These are phyloP conservation scores for Aldrovandia affinis DNA, from an alignment of 2,797 vertebrate species.

Conservation along the genomic window DNA sequence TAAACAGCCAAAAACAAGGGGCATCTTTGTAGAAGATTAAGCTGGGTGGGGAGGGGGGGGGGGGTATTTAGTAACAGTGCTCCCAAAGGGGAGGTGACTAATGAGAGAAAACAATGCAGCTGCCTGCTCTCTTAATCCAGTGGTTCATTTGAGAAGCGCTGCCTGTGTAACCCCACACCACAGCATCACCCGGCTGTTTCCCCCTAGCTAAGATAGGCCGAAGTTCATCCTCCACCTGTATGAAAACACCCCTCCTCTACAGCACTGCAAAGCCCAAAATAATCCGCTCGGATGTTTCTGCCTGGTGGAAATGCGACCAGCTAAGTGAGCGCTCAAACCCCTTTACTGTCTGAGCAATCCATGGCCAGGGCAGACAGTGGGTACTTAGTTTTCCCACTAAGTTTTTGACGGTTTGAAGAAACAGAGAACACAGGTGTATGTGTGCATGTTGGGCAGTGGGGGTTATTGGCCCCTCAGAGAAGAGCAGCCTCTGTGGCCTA, in stretches of 20 bases:
- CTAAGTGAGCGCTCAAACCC: neutral
- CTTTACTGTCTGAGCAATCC: neutral
- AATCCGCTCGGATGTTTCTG: neutral
- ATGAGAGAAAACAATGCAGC: slow-evolving; percentile 58
- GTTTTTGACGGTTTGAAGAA: slow-evolving; percentile 23
- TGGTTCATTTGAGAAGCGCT: slow-evolving; percentile 57
- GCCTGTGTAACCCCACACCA: slow-evolving; percentile 45
- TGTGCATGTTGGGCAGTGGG: neutral
- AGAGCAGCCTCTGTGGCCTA: slow-evolving; percentile 38
- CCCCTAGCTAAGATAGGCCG: neutral
- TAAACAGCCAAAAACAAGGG: slow-evolving; percentile 44
- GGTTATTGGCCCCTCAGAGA: neutral
- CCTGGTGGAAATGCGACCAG: neutral
- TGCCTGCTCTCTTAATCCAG: slow-evolving; percentile 55
- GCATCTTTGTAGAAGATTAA: slow-evolving; percentile 47
- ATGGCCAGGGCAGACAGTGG: neutral
- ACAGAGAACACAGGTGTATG: slow-evolving; percentile 1
- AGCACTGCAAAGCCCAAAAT: neutral
- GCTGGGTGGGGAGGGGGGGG: slow-evolving; percentile 33
- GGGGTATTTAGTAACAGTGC: slow-evolving; percentile 44
- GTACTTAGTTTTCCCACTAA: neutral
- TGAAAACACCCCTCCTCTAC: neutral
- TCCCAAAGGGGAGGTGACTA: slow-evolving; percentile 37
- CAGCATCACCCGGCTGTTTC: slow-evolving; percentile 31
- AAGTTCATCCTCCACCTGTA: neutral